phyloP scores from a whole-genome alignment of 92 coral and sea anemone genomes.

The Phenganax stokvisi region DNA sequence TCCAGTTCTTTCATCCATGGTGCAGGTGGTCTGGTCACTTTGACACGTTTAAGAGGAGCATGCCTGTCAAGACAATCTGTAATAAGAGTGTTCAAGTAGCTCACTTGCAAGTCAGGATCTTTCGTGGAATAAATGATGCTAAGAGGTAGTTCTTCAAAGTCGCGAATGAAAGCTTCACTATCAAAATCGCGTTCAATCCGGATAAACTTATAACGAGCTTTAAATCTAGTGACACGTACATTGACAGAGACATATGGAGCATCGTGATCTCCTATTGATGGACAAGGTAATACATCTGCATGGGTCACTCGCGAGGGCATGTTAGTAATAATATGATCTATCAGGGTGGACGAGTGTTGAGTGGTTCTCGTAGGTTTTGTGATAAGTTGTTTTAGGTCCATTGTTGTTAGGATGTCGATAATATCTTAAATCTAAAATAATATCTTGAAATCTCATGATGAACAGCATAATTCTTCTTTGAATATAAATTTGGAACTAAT shows the following conservation, averaged over 20 bases:
- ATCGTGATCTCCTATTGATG: constrained; percentile 29
- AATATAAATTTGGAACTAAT: no score
- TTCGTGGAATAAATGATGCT: not conserved
- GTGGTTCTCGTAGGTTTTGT: constrained; percentile 33
- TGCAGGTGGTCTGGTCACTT: constrained; percentile 33
- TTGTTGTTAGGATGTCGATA: not conserved
- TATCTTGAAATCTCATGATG: no score
- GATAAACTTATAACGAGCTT: constrained; percentile 25
- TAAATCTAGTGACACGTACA: constrained; percentile 25
- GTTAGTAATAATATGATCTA: constrained; percentile 37
- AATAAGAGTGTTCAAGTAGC: not conserved
- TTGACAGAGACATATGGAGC: constrained; percentile 33
- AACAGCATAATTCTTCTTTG: no score
- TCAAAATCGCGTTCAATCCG: not conserved
- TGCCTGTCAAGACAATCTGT: constrained; percentile 17
- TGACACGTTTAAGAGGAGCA: constrained; percentile 7
- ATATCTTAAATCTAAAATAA: no score
- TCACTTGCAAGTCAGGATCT: not conserved
- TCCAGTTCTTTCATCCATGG: constrained; percentile 24
- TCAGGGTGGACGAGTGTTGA: constrained; percentile 1
- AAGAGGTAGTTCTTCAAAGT: not conserved
- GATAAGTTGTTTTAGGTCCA: constrained; percentile 19
- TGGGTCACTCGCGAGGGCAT: constrained; percentile 10
- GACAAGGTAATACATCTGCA: constrained; percentile 33
- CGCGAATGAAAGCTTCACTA: not conserved